These are phyloP conservation scores for Spermophilus dauricus DNA, from an alignment of 2,113 vertebrate species.

Conservation along the genomic window DNA sequence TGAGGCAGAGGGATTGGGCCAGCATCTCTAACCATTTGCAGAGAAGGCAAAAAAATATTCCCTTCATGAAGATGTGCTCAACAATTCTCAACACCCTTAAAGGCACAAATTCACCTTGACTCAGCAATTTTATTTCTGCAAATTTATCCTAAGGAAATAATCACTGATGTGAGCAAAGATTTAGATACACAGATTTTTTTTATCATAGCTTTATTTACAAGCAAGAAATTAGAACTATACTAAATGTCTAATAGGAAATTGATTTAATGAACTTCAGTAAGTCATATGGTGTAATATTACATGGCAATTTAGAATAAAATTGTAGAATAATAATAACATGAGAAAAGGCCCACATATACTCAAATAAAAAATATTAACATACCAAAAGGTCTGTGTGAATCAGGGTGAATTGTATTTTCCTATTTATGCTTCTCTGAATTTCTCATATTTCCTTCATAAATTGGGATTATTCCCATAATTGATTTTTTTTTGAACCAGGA, in stretches of 20 bases:
- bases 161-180: not conserved
- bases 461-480: not conserved
- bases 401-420: not conserved
- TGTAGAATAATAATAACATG: not conserved
- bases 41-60: not conserved
- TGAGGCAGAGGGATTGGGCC: not conserved
- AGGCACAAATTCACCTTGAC: not conserved
- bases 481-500: not conserved
- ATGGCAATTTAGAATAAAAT: not conserved
- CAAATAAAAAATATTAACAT: not conserved
- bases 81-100: not conserved
- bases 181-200: conserved; percentile 9
- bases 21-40: not conserved
- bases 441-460: conserved; percentile 32
- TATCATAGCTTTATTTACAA: conserved; percentile 1
- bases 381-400: not conserved
- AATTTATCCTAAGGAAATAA: conserved; percentile 35
- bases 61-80: not conserved
- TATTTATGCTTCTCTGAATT: conserved; percentile 27
- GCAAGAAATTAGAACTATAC: conserved; percentile 8
- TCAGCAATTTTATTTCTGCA: conserved; percentile 38
- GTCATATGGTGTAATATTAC: not conserved
- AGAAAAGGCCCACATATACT: conserved; percentile 36
- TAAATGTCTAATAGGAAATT: not conserved
- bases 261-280: not conserved